Percentiles rank a stretch among this genome's conserved stretches.
Conservation (phyloP, 1,140 invertebrate genomes). For the Drosophila auraria region DNA sequence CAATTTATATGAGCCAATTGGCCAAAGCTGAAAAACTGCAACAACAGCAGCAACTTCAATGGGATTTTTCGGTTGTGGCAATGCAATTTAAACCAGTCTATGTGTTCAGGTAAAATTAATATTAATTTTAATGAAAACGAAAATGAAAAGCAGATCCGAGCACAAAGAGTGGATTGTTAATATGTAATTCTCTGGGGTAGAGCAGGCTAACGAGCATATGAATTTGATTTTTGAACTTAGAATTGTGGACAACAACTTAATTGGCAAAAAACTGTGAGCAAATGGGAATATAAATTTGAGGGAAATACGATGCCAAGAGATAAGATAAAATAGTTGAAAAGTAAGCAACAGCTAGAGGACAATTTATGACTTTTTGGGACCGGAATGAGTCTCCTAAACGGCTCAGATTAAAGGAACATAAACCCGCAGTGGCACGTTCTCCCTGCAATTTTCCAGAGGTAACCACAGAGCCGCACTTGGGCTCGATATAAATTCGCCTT, state of each 20-base stretch:
- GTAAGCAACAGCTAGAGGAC: conserved; percentile 19
- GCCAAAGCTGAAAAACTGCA: conserved; percentile 35
- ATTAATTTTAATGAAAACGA: conserved; percentile 67
- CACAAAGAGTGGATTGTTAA: conserved; percentile 37
- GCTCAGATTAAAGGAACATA: conserved; percentile 14
- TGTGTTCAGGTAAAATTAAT: conserved; percentile 59
- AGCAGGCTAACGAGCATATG: conserved; percentile 3
- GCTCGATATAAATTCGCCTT: conserved; percentile 29
- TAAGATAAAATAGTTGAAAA: neutral
- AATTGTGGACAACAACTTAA: conserved; percentile 29
- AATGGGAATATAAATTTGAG: conserved; percentile 4
- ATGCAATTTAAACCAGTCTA: conserved; percentile 42
- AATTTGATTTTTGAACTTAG: neutral
- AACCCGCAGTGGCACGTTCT: conserved; percentile 3
- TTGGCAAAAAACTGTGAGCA: conserved; percentile 20
- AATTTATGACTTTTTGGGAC: conserved; percentile 16
- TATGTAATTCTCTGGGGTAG: conserved; percentile 22
- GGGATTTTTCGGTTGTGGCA: conserved; percentile 36
- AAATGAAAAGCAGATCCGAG: conserved; percentile 46
- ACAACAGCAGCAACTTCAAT: conserved; percentile 45
- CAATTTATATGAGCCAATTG: conserved; percentile 70
- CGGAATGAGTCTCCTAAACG: conserved; percentile 1
- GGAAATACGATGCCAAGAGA: neutral
- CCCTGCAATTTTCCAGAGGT: conserved; percentile 30
- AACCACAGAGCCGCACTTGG: conserved; percentile 23